Evolutionary conservation across 2,888 invertebrate species (phyloP), one percentile per base, ranked within the genome.

Genomic region (Odontocolon sp.): DNA sequence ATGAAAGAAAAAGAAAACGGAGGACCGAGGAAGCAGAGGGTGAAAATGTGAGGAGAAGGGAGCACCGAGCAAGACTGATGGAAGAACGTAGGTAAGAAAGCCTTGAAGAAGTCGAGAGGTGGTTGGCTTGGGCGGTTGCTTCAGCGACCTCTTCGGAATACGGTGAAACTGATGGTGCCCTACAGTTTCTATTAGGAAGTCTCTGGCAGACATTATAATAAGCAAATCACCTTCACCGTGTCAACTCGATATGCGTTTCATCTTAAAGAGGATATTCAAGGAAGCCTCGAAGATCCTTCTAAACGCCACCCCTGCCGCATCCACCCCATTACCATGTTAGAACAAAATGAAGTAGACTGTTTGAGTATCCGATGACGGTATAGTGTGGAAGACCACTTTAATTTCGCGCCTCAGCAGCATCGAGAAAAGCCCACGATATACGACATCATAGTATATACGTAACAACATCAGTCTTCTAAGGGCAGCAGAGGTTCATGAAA

Each of bases 1-100:
- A 36, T 23, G 64, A 74, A 11, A 21, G 47, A 23, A 31, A 42
- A 56, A 31, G 28, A 23, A 42, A 42, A 23, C 11, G 47, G 50
- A 38, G 23, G 33, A 67, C 6, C 16, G 57, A 40, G 40, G 11
- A 54, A 45, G 61, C 57, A 57, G 45, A 47, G 45, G 63, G 21
- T 21, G 18, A 56, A 50, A 57, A 40, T n/a, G 64, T 47, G 68
- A 68, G 40, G n/a, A 72, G 42, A 38, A 42, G 33, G 50, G 31
- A 68, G 50, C 42, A 68, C 50, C 52, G 64, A 64, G 40, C 36
- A 77, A 82, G 80, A 81, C 73, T 77, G 74, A 82, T 78, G 78
- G 75, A 67, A 69, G 72, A 70, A 67, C 11, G 52, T 52, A 72
- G 61, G 76, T 56, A 77, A 77, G 81, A 81, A 81, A 72, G 78